These are phyloP conservation scores for Drosophila miranda DNA, from an alignment of 1,140 invertebrate genomes.

Conservation along the genomic window DNA sequence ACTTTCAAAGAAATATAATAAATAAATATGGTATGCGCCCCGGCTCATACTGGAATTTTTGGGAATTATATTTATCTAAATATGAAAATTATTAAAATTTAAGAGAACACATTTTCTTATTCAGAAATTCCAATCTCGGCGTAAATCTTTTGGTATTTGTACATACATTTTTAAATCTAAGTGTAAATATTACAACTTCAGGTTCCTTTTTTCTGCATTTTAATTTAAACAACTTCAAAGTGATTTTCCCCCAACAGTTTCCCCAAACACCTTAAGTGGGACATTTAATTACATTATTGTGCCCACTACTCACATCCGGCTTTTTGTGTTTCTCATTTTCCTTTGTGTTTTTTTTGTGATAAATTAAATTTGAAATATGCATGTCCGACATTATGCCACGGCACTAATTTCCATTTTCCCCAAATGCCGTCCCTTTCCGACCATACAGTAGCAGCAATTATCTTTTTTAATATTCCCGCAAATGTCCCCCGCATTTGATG, in stretches of 20 bases:
- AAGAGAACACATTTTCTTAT: no score
- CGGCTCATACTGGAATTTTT: no score
- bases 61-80: no score
- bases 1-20: no score
- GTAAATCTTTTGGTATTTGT: no score
- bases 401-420: slow-evolving; percentile 45
- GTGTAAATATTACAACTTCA: no score
- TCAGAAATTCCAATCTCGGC: no score
- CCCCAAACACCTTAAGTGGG: slow-evolving; percentile 15
- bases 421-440: no score
- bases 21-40: no score
- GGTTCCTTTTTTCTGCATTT: no score
- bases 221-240: background rate
- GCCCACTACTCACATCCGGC: background rate
- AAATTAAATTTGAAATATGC: slow-evolving; percentile 71
- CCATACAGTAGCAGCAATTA: slow-evolving; percentile 47
- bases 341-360: slow-evolving; percentile 27
- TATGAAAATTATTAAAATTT: no score
- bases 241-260: background rate
- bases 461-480: slow-evolving; percentile 60
- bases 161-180: no score
- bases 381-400: slow-evolving; percentile 43
- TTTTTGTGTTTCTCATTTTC: slow-evolving; percentile 7
- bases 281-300: slow-evolving; percentile 57
- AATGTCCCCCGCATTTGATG: slow-evolving; percentile 35